Evolutionary conservation across 2,113 vertebrate genomes (phyloP).

Genomic region (Callipepla squamata): DNA sequence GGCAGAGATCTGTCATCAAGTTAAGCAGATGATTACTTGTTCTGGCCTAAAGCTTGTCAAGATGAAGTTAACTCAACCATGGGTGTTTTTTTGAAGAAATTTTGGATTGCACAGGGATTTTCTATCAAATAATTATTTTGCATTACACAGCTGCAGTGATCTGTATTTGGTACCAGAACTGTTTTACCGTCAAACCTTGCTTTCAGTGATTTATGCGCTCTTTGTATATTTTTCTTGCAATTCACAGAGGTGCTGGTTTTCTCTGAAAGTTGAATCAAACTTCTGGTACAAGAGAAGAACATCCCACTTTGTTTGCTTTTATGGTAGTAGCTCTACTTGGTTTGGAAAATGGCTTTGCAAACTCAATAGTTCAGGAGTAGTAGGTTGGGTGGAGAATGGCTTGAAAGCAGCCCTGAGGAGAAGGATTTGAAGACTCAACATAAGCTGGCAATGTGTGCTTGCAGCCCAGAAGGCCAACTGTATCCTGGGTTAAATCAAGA

Average conservation of each 20-base stretch:
- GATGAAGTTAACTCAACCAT: background rate
- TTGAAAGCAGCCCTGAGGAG: too few relatives aligned
- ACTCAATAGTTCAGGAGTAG: background rate
- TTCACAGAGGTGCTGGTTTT: background rate
- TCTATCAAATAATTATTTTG: background rate
- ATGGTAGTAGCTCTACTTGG: background rate
- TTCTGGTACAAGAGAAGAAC: background rate
- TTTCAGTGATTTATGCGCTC: background rate
- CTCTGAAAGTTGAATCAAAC: background rate
- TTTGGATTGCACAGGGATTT: fast-evolving
- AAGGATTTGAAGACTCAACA: too few relatives aligned
- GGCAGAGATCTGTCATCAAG: background rate
- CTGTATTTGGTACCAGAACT: background rate
- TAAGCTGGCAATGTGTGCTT: too few relatives aligned
- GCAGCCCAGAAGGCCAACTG: too few relatives aligned
- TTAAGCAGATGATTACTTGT: background rate
- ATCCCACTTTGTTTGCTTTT: background rate
- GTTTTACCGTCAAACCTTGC: background rate
- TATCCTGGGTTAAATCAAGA: too few relatives aligned
- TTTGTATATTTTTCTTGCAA: background rate
- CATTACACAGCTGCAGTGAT: background rate
- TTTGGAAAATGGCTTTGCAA: background rate
- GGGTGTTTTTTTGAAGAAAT: background rate
- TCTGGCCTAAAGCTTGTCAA: background rate
- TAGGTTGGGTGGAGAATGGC: too few relatives aligned